These are phyloP conservation scores for Fragum whitleyi DNA, from an alignment of 2,888 invertebrate species.

Conservation along the genomic window DNA sequence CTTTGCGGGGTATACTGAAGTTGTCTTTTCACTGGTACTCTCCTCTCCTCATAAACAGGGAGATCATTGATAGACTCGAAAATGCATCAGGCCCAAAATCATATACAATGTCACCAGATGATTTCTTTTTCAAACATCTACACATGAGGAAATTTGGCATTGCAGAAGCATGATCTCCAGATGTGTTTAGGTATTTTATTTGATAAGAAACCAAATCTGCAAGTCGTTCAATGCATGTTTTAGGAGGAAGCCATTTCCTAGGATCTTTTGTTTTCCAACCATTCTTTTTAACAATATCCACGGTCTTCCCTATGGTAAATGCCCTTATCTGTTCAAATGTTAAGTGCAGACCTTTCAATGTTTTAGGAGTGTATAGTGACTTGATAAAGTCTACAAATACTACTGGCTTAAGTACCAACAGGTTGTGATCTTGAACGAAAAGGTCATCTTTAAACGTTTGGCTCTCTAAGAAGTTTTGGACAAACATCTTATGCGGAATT, in stretches of 20 bases:
- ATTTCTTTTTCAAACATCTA: background rate
- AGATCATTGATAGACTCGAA: background rate
- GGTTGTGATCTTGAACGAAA: background rate
- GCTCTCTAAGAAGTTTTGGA: background rate
- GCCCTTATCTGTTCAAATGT: background rate
- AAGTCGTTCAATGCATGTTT: conserved; percentile 18
- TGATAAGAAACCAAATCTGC: conserved; percentile 10
- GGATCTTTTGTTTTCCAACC: conserved; percentile 18
- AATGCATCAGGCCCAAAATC: conserved; percentile 26
- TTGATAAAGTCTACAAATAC: background rate
- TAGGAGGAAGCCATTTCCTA: conserved; percentile 27
- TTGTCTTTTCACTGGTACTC: background rate
- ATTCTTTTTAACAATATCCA: background rate
- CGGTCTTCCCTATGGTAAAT: background rate
- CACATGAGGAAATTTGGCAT: background rate
- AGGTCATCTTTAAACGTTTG: background rate
- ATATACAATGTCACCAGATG: conserved; percentile 24
- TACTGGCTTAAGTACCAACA: background rate
- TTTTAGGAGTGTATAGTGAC: background rate
- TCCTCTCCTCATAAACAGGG: background rate
- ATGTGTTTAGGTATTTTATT: conserved; percentile 26
- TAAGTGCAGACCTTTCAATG: background rate
- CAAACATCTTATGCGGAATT: background rate
- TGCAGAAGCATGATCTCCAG: background rate
- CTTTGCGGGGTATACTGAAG: background rate